Base-by-base conservation (phyloP, 2,797 vertebrate genomes). In the Lutjanus campechanus region DNA sequence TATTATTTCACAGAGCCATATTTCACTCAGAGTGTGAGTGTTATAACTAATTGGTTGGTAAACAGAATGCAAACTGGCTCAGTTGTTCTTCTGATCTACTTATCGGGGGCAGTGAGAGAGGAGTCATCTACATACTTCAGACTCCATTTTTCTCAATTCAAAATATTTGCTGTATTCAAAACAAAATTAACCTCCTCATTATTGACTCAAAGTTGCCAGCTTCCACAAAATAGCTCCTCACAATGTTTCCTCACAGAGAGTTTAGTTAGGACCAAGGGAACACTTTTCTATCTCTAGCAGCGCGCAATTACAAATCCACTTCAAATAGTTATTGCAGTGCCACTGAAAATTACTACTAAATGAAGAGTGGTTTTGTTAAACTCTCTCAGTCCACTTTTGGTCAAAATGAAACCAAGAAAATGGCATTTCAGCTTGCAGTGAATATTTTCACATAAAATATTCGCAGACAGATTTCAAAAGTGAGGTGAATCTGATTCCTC, bases 11-110 rank as follows among this genome's bases (percentile, higher is more conserved):
- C 56, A 5, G 22, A 58, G 67, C 54, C 53, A 73, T 79, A 75
- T 82, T 67, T 80, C 73, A 53, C 58, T 80, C 49, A 19, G 15
- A 59, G 46, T 66, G 20, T 61, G 59, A 69, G 29, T 29, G 46
- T 80, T 75, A 20, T 76, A 47, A 43, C 64, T 88, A 88, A 84
- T 89, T 89, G 79, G 59, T 67, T 64, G 68, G 78, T 85, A 83
- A 90, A 77, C 79, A 85, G 66, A 75, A 83, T 60, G 63, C 59
- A 84, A 77, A 75, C 59, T 17, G 55, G 46, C 66, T 71, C n/a
- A 11, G 60, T 72, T 82, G 74, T 83, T 83, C 56, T 79, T 40
- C 60, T 81, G n/a, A 59, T 73, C 58, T 78, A 29, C 73, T 84
- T 75, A 72, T 76, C 17, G 12, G 29, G 53, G 67, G 36, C 64